These are phyloP conservation scores for Lutjanus erythropterus DNA, from an alignment of 2,113 vertebrate species.

Conservation along the genomic window DNA sequence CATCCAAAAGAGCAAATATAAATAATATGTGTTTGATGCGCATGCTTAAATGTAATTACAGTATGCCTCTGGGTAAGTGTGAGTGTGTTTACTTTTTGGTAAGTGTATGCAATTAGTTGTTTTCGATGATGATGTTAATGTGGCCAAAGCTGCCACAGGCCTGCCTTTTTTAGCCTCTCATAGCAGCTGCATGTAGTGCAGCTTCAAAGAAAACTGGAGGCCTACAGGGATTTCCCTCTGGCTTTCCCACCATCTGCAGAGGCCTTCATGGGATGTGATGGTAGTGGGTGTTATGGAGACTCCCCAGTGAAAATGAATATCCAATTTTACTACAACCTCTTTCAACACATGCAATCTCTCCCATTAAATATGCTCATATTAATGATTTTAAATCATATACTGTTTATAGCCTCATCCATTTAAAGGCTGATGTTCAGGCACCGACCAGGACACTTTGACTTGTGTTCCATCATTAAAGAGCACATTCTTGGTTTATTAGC, in stretches of 20 bases:
- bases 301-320: conserved; percentile 45
- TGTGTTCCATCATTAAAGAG: conserved; percentile 29
- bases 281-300: conserved; percentile 47
- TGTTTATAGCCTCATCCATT: neutral
- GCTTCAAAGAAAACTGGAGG: conserved; percentile 70
- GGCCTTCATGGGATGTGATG: conserved; percentile 60
- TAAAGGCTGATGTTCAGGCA: conserved; percentile 7
- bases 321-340: conserved; percentile 15
- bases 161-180: conserved; percentile 46
- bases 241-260: conserved; percentile 81
- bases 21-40: conserved; percentile 12
- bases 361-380: conserved; percentile 6
- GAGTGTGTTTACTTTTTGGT: conserved; percentile 26
- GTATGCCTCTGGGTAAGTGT: conserved; percentile 24
- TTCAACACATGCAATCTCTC: neutral
- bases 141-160: conserved; percentile 45
- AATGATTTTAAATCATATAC: conserved; percentile 2
- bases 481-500: conserved; percentile 39
- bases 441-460: conserved; percentile 14
- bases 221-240: conserved; percentile 74
- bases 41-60: conserved; percentile 20
- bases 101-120: conserved; percentile 52
- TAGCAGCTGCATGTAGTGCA: conserved; percentile 56
- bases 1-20: conserved; percentile 25
- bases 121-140: conserved; percentile 56